A percentile compares a stretch with the other conserved stretches of the same genome.
phyloP scores from a whole-genome alignment of 2,113 vertebrate species.

The Mirza zaza region DNA sequence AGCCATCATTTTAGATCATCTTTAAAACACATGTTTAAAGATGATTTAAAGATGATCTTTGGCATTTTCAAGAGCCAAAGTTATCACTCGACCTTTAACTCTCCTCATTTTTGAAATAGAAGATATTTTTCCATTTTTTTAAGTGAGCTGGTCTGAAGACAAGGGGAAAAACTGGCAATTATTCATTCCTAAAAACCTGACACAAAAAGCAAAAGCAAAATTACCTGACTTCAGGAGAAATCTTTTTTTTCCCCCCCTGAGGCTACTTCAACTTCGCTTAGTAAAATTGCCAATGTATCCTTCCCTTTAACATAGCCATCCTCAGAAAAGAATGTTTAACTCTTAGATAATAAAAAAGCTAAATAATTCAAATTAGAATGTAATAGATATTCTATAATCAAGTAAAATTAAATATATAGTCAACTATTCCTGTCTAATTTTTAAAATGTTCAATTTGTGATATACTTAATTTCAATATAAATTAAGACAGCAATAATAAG shows the following conservation, averaged over 20 bases:
- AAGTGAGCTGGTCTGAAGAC: constrained; percentile 30
- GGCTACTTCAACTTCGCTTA: constrained; percentile 17
- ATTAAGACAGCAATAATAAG: not conserved
- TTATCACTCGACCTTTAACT: constrained; percentile 61
- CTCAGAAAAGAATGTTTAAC: not conserved
- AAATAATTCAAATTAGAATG: not conserved
- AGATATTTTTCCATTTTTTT: not conserved
- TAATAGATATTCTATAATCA: not conserved
- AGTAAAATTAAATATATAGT: not conserved
- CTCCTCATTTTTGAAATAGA: constrained; percentile 15
- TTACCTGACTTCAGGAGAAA: constrained; percentile 40
- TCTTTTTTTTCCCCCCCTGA: not conserved
- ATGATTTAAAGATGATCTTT: no score
- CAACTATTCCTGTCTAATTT: not conserved
- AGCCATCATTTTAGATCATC: not conserved
- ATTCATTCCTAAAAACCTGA: constrained; percentile 45
- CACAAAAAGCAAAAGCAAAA: not conserved
- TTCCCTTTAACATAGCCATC: not conserved
- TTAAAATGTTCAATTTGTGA: not conserved
- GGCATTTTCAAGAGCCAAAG: constrained; percentile 60
- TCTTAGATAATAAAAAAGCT: constrained; percentile 12
- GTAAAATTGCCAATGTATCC: not conserved
- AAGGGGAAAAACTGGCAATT: not conserved
- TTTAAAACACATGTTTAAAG: not conserved
- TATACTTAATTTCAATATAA: not conserved